A percentile compares a stretch with the other conserved stretches of the same genome.
phyloP scores from a whole-genome alignment of 37 sponge, comb jelly and placozoan species.

The Halichondria panicea region DNA sequence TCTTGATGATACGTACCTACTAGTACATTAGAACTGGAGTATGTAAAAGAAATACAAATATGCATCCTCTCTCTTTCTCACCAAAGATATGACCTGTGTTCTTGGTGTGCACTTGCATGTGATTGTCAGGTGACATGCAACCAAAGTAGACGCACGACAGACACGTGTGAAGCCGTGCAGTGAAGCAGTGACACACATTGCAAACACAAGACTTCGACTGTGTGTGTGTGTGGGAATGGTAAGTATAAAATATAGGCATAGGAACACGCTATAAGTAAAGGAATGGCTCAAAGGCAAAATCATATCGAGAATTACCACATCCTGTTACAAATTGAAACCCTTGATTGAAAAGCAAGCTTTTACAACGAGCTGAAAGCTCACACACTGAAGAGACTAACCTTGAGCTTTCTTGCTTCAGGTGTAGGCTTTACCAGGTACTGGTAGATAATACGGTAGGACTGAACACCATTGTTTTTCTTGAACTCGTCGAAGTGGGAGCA shows the following conservation, averaged over 20 bases:
- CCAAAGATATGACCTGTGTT: slow-evolving; percentile 66
- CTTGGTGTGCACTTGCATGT: slow-evolving; percentile 64
- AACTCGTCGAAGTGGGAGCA: slow-evolving; percentile 71
- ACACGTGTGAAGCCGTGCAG: slow-evolving; percentile 72
- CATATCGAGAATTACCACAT: not conserved
- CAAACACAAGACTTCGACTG: slow-evolving; percentile 78
- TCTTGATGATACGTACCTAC: too few species aligned
- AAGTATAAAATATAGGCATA: not conserved
- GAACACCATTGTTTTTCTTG: slow-evolving; percentile 38
- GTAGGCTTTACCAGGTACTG: slow-evolving; percentile 75
- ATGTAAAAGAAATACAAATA: not conserved
- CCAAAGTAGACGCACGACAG: slow-evolving; percentile 91
- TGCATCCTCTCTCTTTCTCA: slow-evolving; percentile 18
- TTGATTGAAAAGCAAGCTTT: too few species aligned
- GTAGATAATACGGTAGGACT: slow-evolving; percentile 82
- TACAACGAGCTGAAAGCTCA: too few species aligned
- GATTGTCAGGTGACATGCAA: slow-evolving; percentile 76
- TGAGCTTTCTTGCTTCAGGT: slow-evolving; percentile 64
- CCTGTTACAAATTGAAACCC: too few species aligned
- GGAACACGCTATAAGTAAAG: not conserved
- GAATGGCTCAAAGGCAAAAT: not conserved
- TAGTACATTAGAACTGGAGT: not conserved
- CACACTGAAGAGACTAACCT: slow-evolving; percentile 44
- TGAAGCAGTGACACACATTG: slow-evolving; percentile 58
- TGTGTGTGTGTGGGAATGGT: not conserved